Evolutionary conservation across 2,797 vertebrate genomes (phyloP), one percentile per base, ranked within the genome.

Genomic region (Fistularia tabacaria): DNA sequence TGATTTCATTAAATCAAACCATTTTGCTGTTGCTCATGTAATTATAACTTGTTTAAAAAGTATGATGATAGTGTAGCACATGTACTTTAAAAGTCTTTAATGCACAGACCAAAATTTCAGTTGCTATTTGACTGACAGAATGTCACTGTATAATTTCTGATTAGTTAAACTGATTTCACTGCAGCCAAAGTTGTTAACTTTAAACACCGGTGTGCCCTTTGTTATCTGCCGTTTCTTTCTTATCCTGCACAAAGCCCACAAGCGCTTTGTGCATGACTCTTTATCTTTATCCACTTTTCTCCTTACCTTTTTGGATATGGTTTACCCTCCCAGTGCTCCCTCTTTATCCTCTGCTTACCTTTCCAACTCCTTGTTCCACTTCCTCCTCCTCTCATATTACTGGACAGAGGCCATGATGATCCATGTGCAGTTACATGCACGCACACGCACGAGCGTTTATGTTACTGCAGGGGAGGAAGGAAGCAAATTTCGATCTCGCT

Each of bases 381-480:
- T 71, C 52, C 58, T 46, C 63, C 51, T 52, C 47, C 46, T 70
- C 64, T 66, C 45, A 57, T 62, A 59, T 71, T 67, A 76, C 59
- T 75, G 68, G 59, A 56, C 60, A 68, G 76, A 64, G 72, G 62
- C 59, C 59, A 59, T 54, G 62, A 57, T 80, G 67, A 69, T 80
- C 74, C 71, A 71, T 77, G 57, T 64, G 14, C 51, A 42, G 42
- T 25, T 47, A 11, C 47, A 51, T 53, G 36, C 49, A 50, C 46
- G 38, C 15, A 62, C 51, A 54, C 49, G 44, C 42, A 62, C 54
- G 10, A 12, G 1, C 39, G 71, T 61, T 71, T 64, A 55, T 64
- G 57, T 76, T 65, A 42, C 61, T 57, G 53, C 63, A 73, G 60
- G 74, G 70, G 79, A 84, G 76, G 77, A 80, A 73, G 79, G 62